phyloP scores from a whole-genome alignment of 2,888 invertebrate genomes.

The Aleiodes testaceus region DNA sequence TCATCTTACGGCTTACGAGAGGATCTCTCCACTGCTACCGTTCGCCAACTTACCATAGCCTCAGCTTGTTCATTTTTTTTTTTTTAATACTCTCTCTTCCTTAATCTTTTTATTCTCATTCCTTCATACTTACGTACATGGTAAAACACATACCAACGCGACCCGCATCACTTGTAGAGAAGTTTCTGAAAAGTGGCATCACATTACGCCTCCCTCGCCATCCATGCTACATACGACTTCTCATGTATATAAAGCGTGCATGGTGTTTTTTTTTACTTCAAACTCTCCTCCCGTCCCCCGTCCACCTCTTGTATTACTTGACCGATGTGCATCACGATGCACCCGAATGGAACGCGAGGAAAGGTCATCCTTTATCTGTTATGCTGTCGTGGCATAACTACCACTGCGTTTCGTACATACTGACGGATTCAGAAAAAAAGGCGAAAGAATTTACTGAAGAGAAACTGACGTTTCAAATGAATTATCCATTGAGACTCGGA shows the following conservation, averaged over 20 bases:
- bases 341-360: conserved; percentile 57
- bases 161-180: conserved; percentile 26
- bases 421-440: conserved; percentile 4
- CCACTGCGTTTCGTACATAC: conserved; percentile 25
- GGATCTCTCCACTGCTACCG: conserved; percentile 58
- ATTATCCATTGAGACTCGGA: too few species aligned
- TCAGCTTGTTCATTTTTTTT: conserved; percentile 8
- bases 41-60: conserved; percentile 43
- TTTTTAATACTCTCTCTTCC: conserved; percentile 18
- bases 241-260: conserved; percentile 39
- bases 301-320: conserved; percentile 46
- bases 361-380: conserved; percentile 57
- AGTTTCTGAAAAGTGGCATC: conserved; percentile 54
- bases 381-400: conserved; percentile 43
- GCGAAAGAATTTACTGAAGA: not conserved
- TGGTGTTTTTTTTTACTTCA: conserved; percentile 43
- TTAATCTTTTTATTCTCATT: conserved; percentile 12
- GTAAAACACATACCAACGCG: conserved; percentile 44
- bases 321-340: conserved; percentile 57
- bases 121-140: conserved; percentile 25
- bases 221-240: conserved; percentile 37
- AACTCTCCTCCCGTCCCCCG: too few species aligned
- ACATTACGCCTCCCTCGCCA: conserved; percentile 55
- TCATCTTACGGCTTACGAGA: conserved; percentile 63
- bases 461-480: not conserved